Evolutionary conservation across 2,797 vertebrate genomes (phyloP).

Genomic region (Melanotaenia maccullochi): DNA sequence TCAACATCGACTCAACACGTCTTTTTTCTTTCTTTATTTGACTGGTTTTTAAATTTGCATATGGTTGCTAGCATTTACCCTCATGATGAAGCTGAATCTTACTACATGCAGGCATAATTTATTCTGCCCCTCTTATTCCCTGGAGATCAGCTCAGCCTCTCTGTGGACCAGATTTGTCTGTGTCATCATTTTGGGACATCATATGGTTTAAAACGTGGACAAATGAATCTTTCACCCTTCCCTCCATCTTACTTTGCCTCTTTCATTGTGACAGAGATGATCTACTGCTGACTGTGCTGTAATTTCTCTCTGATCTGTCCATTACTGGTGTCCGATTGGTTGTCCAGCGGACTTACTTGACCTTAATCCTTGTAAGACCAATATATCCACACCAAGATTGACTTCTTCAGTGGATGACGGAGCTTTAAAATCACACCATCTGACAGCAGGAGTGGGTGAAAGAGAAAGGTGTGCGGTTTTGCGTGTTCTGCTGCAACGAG

Average conservation of each 20-base stretch:
- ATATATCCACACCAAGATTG: constrained; percentile 20
- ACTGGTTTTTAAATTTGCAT: constrained; percentile 4
- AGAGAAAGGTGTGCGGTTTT: constrained; percentile 4
- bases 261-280: not conserved
- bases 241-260: not conserved
- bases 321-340: constrained; percentile 10
- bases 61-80: not conserved
- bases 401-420: constrained; percentile 20
- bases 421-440: constrained; percentile 13
- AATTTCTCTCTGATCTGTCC: not conserved
- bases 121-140: constrained; percentile 25
- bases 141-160: constrained; percentile 30
- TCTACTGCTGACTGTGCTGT: not conserved
- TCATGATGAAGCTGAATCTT: not conserved
- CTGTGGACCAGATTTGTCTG: constrained; percentile 14
- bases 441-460: not conserved
- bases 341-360: constrained; percentile 38
- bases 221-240: not conserved
- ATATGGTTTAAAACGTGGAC: constrained; percentile 12
- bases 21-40: not conserved
- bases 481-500: constrained; percentile 8
- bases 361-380: constrained; percentile 60
- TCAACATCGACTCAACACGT: not conserved
- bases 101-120: not conserved
- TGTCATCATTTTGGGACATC: constrained; percentile 20